Evolutionary conservation across 1,140 invertebrate genomes (phyloP), one percentile per base, ranked within the genome.

Genomic region (Drosophila pectinifera): DNA sequence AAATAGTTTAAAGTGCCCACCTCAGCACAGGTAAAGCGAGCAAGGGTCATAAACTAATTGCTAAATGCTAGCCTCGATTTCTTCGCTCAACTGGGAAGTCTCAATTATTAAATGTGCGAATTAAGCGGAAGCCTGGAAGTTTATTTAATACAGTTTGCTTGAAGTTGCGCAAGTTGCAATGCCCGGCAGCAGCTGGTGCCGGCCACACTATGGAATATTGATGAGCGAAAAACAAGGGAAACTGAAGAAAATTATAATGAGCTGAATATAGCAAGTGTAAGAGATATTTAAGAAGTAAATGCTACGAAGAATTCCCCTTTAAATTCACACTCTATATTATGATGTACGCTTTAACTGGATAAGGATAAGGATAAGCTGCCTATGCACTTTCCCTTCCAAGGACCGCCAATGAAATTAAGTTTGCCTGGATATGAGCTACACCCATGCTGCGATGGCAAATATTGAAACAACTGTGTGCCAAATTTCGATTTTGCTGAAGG

Each of bases 1-100:
- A 80, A 62, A 72, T 76, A 78, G 74, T 78, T 85, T 72, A 64
- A 80, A 80, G 67, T 65, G 72, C 8, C 78, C 45, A 61, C 41
- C 74, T 56, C 24, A 72, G 69, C 39, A 49, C 38, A 74, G 48
- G 48, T 51, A 36, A 4, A 3, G 6, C 48, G 1, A 34, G 20
- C 8, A 11, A 34, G 14, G 48, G 14, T 13, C 48, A 3, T 51
- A 38, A 69, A 39, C 64, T 57, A 70, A 43, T 56, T 46, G 26
- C 48, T 20, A 45, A 46, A 28, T 46, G 45, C 5, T 16, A 48
- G n/a, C 18, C 24, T 46, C 46, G 20, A 36, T 43, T 26, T 61
- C 20, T 4, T 18, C 4, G 14, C 48, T 61, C 5, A 20, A 49
- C 58, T 68, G 11, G 4, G 3, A 61, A 64, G 38, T 34, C 39